These are phyloP conservation scores for Clarias macrocephalus DNA, from an alignment of 2,113 vertebrate genomes.

Conservation along the genomic window DNA sequence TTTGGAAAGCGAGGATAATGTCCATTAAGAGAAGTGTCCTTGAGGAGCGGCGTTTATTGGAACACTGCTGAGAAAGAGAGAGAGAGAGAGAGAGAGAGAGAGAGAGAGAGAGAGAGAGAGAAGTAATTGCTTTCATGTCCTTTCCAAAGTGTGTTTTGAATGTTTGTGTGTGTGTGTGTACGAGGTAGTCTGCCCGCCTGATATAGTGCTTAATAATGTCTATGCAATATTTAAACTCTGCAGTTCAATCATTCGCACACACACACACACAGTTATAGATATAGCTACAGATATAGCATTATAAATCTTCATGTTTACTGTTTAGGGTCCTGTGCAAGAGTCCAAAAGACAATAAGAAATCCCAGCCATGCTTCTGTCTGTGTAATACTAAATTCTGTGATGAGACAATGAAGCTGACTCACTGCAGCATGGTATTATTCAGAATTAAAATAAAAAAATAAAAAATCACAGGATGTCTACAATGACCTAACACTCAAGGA, in stretches of 20 bases:
- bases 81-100: slow-evolving; percentile 36
- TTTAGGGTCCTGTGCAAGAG: not conserved
- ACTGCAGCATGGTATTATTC: not conserved
- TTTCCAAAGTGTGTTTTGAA: slow-evolving; percentile 26
- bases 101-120: slow-evolving; percentile 27
- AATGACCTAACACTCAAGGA: not conserved
- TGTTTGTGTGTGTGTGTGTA: not conserved
- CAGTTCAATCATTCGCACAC: not conserved
- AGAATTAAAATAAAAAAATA: not conserved
- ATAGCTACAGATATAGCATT: not conserved
- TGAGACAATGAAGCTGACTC: not conserved
- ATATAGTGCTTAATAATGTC: slow-evolving; percentile 16
- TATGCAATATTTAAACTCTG: slow-evolving; percentile 15
- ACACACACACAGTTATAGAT: not conserved
- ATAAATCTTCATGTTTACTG: not conserved
- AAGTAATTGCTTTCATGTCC: slow-evolving; percentile 48
- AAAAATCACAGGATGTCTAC: too few species aligned
- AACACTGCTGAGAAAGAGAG: slow-evolving; percentile 27
- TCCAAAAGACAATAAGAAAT: not conserved
- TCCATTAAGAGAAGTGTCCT: slow-evolving; percentile 34
- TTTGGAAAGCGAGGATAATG: slow-evolving; percentile 24
- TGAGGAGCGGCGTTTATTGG: slow-evolving; percentile 15
- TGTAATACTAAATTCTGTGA: not conserved
- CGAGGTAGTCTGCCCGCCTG: not conserved
- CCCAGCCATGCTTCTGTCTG: not conserved